These are phyloP conservation scores for Scrobipalpa atriplicella DNA, from an alignment of 2,888 invertebrate genomes.

Conservation along the genomic window DNA sequence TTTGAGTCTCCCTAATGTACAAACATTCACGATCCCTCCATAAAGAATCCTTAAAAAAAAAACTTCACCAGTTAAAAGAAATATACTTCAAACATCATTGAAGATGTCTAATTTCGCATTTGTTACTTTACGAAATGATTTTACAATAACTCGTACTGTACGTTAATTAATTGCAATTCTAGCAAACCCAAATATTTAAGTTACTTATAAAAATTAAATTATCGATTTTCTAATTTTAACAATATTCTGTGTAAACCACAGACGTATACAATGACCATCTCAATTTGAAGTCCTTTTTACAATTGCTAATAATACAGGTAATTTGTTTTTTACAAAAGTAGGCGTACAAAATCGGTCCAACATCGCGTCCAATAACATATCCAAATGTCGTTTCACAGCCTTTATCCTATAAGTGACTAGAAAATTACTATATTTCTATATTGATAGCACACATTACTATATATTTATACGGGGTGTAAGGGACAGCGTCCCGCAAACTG, in stretches of 20 bases:
- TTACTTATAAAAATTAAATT: too few species aligned
- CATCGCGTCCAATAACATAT: slow-evolving; percentile 4
- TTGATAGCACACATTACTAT: neutral
- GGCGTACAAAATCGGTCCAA: neutral
- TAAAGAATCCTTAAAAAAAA: neutral
- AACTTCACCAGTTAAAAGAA: neutral
- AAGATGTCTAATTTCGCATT: too few species aligned
- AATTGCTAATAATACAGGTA: too few species aligned
- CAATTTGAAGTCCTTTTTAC: neutral
- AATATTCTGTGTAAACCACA: neutral
- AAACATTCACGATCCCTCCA: neutral
- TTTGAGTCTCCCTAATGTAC: slow-evolving; percentile 47
- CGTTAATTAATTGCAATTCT: too few species aligned
- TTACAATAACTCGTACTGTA: too few species aligned
- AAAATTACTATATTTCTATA: slow-evolving; percentile 34
- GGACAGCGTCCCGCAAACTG: too few species aligned
- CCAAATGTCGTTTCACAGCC: slow-evolving; percentile 72
- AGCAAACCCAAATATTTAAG: too few species aligned
- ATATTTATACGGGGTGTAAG: slow-evolving; percentile 40
- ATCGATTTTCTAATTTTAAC: neutral
- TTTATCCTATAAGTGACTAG: slow-evolving; percentile 74
- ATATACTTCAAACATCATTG: neutral
- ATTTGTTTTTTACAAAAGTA: neutral
- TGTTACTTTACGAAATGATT: too few species aligned
- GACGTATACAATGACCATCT: neutral